Evolutionary conservation across 2,113 vertebrate species (phyloP).

Genomic region (Istiophorus platypterus): DNA sequence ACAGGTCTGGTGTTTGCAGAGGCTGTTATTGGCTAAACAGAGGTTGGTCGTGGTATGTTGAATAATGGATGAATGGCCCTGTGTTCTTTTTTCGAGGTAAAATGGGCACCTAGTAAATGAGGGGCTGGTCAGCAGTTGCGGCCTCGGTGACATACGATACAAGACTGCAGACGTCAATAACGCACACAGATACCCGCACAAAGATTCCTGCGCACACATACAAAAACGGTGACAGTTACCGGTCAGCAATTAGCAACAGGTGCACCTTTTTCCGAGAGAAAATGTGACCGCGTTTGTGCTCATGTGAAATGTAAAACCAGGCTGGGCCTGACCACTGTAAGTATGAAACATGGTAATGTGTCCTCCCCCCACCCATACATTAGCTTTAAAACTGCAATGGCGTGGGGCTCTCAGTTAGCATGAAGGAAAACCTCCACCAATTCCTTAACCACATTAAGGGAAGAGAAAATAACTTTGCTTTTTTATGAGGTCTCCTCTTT

Average conservation of each 20-base stretch:
- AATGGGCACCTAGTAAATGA: slow-evolving; percentile 62
- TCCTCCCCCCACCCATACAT: slow-evolving; percentile 58
- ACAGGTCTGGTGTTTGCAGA: slow-evolving; percentile 64
- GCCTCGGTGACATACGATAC: slow-evolving; percentile 58
- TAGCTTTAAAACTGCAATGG: slow-evolving; percentile 54
- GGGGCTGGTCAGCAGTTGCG: slow-evolving; percentile 58
- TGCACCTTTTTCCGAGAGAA: slow-evolving; percentile 63
- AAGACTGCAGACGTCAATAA: slow-evolving; percentile 12
- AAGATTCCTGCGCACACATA: not conserved
- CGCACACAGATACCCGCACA: slow-evolving; percentile 21
- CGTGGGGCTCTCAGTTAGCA: slow-evolving; percentile 34
- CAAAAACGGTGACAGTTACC: slow-evolving; percentile 37
- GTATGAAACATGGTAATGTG: slow-evolving; percentile 53
- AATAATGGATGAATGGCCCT: slow-evolving; percentile 75
- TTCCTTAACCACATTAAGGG: slow-evolving; percentile 67
- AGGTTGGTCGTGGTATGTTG: slow-evolving; percentile 62
- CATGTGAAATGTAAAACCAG: slow-evolving; percentile 69
- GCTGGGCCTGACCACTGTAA: slow-evolving; percentile 56
- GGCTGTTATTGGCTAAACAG: slow-evolving; percentile 74
- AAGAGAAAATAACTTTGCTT: slow-evolving; percentile 58
- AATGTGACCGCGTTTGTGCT: slow-evolving; percentile 30
- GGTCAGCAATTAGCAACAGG: slow-evolving; percentile 74
- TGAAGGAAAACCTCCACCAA: slow-evolving; percentile 51
- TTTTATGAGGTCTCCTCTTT: slow-evolving; percentile 28
- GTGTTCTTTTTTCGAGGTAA: slow-evolving; percentile 61